phyloP scores from a whole-genome alignment of 2,113 vertebrate species.

The Rhinopomastus cyanomelas region DNA sequence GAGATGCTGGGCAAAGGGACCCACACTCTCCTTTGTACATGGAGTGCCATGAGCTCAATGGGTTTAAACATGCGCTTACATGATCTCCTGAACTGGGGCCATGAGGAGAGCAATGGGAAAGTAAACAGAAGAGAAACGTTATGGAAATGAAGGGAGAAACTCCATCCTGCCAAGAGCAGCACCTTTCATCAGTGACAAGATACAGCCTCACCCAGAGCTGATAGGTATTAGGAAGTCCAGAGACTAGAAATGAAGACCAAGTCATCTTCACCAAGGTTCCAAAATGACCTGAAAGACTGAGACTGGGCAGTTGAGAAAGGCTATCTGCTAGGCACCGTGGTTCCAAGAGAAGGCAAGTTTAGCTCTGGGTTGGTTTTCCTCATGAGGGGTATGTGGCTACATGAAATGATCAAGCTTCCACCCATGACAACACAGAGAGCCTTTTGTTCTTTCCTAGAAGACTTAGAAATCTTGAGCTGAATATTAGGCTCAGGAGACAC shows the following conservation, averaged over 20 bases:
- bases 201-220: background rate
- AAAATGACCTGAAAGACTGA: background rate
- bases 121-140: conserved; percentile 52
- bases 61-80: conserved; percentile 59
- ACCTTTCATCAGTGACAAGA: background rate
- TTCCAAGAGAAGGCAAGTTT: background rate
- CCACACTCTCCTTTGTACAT: background rate
- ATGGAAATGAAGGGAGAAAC: conserved; percentile 59
- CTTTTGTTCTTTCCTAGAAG: background rate
- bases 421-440: background rate
- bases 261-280: background rate
- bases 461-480: background rate
- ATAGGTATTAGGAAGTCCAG: background rate
- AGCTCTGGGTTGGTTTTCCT: background rate
- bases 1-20: background rate
- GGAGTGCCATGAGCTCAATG: conserved; percentile 40
- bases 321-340: fast-evolving
- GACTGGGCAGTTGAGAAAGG: background rate
- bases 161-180: background rate
- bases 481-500: background rate
- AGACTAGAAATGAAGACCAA: background rate
- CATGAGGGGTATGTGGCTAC: background rate
- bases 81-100: conserved; percentile 51
- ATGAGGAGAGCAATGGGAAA: conserved; percentile 53
- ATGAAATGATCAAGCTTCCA: background rate